Conservation (phyloP, 2,797 vertebrate genomes). For the Leptatherina wallacei region DNA sequence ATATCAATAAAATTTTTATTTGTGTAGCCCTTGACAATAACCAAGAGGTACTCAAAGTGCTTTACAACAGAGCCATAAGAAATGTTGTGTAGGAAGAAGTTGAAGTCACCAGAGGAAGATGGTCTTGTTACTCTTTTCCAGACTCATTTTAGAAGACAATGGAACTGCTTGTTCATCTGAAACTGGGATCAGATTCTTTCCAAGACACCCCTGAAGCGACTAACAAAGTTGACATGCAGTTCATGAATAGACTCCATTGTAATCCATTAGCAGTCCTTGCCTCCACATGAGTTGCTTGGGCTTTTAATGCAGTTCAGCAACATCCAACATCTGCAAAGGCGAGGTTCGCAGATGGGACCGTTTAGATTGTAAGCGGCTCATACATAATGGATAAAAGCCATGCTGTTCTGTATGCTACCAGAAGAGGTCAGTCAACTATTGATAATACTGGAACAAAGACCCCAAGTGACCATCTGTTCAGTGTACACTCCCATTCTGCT, state of each 20-base stretch:
- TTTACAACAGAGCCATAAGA: too few relatives aligned
- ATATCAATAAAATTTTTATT: background rate
- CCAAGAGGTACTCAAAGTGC: too few relatives aligned
- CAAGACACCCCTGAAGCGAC: slow-evolving; percentile 40
- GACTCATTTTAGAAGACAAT: slow-evolving; percentile 57
- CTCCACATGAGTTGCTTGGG: slow-evolving; percentile 43
- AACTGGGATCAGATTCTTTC: slow-evolving; percentile 65
- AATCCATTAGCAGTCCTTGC: slow-evolving; percentile 30
- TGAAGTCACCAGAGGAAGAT: slow-evolving; percentile 32
- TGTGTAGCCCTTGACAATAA: too few relatives aligned
- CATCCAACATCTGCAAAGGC: slow-evolving; percentile 71
- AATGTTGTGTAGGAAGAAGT: slow-evolving; percentile 25
- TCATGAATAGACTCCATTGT: slow-evolving; percentile 71
- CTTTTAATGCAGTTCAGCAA: slow-evolving; percentile 54
- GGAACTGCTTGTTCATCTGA: slow-evolving; percentile 55
- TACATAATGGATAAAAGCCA: slow-evolving; percentile 41
- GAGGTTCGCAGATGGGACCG: slow-evolving; percentile 56
- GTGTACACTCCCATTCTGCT: slow-evolving; percentile 3
- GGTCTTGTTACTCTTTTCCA: slow-evolving; percentile 47
- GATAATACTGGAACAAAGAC: slow-evolving; percentile 44
- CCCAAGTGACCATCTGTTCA: slow-evolving; percentile 55
- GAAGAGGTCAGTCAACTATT: slow-evolving; percentile 66
- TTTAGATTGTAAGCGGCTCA: slow-evolving; percentile 35
- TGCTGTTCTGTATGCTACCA: slow-evolving; percentile 64
- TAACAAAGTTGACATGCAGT: slow-evolving; percentile 60